phyloP scores from a whole-genome alignment of 2,797 vertebrate species.

The Ciconia nigra region DNA sequence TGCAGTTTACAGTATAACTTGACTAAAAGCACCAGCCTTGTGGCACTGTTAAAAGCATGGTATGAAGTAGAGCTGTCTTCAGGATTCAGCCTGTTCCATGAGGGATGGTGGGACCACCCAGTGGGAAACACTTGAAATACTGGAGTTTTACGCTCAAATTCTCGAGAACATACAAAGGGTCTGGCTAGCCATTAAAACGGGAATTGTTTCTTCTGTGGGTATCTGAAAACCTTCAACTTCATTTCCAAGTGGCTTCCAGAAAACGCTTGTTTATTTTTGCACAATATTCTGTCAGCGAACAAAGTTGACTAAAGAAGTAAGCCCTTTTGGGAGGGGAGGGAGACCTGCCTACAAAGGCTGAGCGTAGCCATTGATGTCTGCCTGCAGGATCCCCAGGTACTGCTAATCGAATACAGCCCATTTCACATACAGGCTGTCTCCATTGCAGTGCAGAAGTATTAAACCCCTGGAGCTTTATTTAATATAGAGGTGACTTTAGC shows the following conservation, averaged over 20 bases:
- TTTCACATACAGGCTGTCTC: not conserved
- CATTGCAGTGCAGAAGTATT: not conserved
- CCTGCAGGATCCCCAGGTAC: not conserved
- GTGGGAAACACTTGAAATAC: not conserved
- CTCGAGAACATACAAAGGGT: not conserved
- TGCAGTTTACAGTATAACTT: not conserved
- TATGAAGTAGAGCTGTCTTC: not conserved
- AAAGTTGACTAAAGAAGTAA: not conserved
- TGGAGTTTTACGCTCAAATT: not conserved
- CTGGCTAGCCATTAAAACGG: not conserved
- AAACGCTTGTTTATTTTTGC: not conserved
- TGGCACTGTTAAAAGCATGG: not conserved
- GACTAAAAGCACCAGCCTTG: not conserved
- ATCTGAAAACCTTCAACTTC: not conserved
- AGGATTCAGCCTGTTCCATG: not conserved
- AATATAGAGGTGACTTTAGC: not conserved
- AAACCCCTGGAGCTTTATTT: not conserved
- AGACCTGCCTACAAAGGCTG: not conserved
- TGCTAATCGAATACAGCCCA: not conserved
- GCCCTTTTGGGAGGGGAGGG: not conserved
- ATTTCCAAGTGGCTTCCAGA: not conserved
- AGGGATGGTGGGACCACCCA: not conserved
- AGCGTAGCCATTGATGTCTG: not conserved
- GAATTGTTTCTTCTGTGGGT: not conserved
- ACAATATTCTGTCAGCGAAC: not conserved